phyloP scores from a whole-genome alignment of 2,113 vertebrate genomes.

The Butorides virescens region DNA sequence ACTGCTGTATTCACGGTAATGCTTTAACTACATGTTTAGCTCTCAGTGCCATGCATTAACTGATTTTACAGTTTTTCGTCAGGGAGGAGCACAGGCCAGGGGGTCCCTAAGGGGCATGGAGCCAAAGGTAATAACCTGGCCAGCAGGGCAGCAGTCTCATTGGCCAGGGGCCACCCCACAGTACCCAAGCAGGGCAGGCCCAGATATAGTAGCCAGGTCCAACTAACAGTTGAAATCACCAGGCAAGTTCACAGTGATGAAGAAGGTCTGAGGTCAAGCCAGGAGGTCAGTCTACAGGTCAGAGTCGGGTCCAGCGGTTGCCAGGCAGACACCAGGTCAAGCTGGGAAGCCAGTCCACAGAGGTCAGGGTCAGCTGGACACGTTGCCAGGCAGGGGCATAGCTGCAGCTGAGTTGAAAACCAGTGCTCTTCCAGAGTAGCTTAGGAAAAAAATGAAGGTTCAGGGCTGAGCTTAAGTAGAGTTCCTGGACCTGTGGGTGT shows the following conservation, averaged over 20 bases:
- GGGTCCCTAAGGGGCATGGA: background rate
- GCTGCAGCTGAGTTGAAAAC: background rate
- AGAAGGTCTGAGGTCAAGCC: background rate
- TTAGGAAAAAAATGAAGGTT: background rate
- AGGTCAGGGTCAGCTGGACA: background rate
- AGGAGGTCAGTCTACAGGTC: background rate
- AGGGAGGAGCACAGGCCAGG: background rate
- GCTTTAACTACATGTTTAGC: background rate
- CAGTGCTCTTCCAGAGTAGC: rapidly evolving
- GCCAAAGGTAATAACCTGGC: background rate
- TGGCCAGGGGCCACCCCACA: background rate
- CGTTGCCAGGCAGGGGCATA: background rate
- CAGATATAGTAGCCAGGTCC: background rate
- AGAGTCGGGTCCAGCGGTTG: background rate
- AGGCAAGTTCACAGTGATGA: background rate
- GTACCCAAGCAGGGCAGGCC: background rate
- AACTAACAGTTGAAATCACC: background rate
- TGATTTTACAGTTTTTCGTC: background rate
- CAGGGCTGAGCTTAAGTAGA: background rate
- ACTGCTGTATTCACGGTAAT: background rate
- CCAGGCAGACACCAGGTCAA: background rate
- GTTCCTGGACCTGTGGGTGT: background rate
- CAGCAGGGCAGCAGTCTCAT: background rate
- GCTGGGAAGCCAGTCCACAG: background rate
- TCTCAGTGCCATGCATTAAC: background rate